Evolutionary conservation across 1,140 invertebrate genomes (phyloP).

Genomic region (Psix sp.): DNA sequence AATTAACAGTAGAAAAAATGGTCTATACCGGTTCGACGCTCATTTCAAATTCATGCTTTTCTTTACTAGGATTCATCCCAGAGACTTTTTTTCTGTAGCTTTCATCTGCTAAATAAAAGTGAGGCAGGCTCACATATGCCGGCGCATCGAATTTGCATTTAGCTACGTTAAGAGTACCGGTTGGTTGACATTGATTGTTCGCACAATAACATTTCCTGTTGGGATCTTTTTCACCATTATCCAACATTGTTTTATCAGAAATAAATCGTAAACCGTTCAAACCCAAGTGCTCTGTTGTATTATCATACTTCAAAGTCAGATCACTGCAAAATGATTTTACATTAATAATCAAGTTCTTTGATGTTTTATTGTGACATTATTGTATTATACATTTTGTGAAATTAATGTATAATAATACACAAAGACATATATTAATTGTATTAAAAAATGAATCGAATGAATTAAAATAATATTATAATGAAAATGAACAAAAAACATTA

Average conservation of each 20-base stretch:
- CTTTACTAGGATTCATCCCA: constrained; percentile 83
- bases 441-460: too few relatives aligned
- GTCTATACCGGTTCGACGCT: constrained; percentile 82
- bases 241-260: constrained; percentile 80
- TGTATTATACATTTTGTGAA: too few relatives aligned
- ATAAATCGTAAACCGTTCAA: constrained; percentile 80
- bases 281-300: constrained; percentile 71
- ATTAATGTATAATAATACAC: too few relatives aligned
- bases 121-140: constrained; percentile 89
- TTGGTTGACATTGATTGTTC: constrained; percentile 70
- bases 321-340: constrained; percentile 14
- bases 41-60: constrained; percentile 83
- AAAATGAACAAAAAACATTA: too few relatives aligned
- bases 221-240: constrained; percentile 83
- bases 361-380: too few relatives aligned
- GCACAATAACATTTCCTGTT: constrained; percentile 79
- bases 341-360: background rate
- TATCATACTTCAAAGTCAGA: constrained; percentile 42
- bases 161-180: constrained; percentile 83
- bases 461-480: too few relatives aligned
- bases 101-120: constrained; percentile 89
- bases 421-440: too few relatives aligned
- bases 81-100: constrained; percentile 80
- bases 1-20: constrained; percentile 3
- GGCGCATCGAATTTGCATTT: constrained; percentile 85